These are phyloP conservation scores for Drosophila oshimai DNA, from an alignment of 1,140 invertebrate species.

Conservation along the genomic window DNA sequence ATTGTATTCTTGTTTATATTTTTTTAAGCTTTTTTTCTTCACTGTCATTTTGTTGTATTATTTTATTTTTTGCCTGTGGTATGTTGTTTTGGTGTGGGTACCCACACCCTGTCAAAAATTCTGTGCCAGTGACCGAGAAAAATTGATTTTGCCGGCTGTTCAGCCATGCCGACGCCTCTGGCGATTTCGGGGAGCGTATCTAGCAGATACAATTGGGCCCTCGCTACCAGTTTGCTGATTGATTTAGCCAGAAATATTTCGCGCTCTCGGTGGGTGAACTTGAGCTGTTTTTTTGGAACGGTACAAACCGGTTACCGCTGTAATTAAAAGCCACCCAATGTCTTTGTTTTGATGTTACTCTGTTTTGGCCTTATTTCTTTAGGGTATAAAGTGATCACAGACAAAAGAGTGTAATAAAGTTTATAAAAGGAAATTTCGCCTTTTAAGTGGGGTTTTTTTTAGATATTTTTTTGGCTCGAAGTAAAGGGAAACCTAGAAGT, in stretches of 20 bases:
- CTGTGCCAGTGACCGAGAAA: conserved; percentile 77
- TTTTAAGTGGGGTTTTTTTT: background rate
- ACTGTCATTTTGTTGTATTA: conserved; percentile 7
- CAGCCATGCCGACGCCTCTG: conserved; percentile 37
- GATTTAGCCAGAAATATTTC: conserved; percentile 45
- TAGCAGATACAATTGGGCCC: conserved; percentile 48
- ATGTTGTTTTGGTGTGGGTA: conserved; percentile 22
- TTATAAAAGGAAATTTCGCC: background rate
- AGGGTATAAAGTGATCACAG: background rate
- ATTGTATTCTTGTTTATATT: conserved; percentile 27
- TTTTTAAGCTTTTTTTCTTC: background rate
- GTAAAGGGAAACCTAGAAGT: too few relatives aligned
- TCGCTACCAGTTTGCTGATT: conserved; percentile 55
- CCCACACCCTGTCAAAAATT: conserved; percentile 67
- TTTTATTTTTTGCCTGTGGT: conserved; percentile 8
- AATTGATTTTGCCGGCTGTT: conserved; percentile 42
- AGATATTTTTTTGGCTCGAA: too few relatives aligned
- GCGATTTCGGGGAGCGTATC: conserved; percentile 29
- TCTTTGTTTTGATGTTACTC: conserved; percentile 18
- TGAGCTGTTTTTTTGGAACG: conserved; percentile 32
- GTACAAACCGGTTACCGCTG: conserved; percentile 63
- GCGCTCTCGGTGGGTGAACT: conserved; percentile 40
- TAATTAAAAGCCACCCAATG: conserved; percentile 52
- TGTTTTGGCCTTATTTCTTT: background rate
- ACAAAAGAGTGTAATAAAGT: conserved; percentile 12